phyloP scores from a whole-genome alignment of 2,888 invertebrate species.

The Andrena bucephala region DNA sequence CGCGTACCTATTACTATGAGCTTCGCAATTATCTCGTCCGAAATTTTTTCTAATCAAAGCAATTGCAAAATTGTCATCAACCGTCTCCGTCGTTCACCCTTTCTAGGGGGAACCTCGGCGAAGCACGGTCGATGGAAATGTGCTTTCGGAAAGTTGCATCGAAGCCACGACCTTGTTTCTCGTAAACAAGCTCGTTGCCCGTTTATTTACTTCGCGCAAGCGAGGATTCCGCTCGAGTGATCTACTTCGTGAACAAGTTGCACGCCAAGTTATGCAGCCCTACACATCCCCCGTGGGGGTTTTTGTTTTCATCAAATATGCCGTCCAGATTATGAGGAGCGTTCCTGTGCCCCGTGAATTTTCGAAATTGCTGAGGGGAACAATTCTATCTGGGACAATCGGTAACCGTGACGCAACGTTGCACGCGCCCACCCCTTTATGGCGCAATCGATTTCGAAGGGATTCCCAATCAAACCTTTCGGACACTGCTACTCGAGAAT shows the following conservation, averaged over 20 bases:
- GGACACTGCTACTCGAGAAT: background rate
- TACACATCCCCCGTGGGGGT: slow-evolving; percentile 13
- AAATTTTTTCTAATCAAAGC: no score
- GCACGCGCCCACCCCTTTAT: background rate
- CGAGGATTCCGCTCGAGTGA: slow-evolving; percentile 64
- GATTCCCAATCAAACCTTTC: background rate
- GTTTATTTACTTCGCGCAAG: slow-evolving; percentile 65
- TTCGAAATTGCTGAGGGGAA: slow-evolving; percentile 10
- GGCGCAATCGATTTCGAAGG: background rate
- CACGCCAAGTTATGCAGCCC: slow-evolving; percentile 49
- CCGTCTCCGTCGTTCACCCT: background rate
- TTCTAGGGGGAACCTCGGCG: background rate
- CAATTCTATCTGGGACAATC: background rate
- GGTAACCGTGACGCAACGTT: background rate
- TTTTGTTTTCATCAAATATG: slow-evolving; percentile 61
- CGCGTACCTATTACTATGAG: no score
- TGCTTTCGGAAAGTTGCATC: slow-evolving; percentile 42
- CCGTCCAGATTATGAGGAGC: slow-evolving; percentile 13
- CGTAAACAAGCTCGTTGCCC: slow-evolving; percentile 66
- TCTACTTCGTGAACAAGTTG: slow-evolving; percentile 55
- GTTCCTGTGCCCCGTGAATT: slow-evolving; percentile 21
- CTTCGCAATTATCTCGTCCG: background rate
- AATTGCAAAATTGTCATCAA: background rate
- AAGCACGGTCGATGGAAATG: slow-evolving; percentile 2
- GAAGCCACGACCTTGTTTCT: slow-evolving; percentile 62